Evolutionary conservation across 1,140 invertebrate genomes (phyloP).

Genomic region (Plodia interpunctella): DNA sequence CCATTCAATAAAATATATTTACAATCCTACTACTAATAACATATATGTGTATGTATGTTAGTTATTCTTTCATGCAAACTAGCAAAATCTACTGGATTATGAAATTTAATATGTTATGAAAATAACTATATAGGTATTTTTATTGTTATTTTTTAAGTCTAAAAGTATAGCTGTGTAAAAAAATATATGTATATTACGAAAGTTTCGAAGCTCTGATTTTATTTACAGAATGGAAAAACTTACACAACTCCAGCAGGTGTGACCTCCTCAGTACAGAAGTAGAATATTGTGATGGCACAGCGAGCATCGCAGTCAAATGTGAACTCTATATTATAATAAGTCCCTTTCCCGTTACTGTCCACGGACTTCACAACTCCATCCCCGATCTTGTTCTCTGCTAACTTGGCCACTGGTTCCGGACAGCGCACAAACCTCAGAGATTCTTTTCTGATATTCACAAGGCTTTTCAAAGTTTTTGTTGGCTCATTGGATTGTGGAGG

Average conservation of each 20-base stretch:
- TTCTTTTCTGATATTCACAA: slow-evolving; percentile 98
- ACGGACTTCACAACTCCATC: slow-evolving; percentile 50
- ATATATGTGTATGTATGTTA: too few species aligned
- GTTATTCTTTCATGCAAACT: too few species aligned
- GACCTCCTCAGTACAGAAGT: slow-evolving; percentile 96
- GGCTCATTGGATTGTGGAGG: slow-evolving; percentile 96
- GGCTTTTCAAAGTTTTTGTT: slow-evolving; percentile 95
- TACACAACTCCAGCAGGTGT: slow-evolving; percentile 86
- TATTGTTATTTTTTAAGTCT: too few species aligned
- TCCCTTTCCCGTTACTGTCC: slow-evolving; percentile 78
- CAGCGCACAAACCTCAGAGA: slow-evolving; percentile 92
- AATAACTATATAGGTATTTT: too few species aligned
- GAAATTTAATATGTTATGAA: too few species aligned
- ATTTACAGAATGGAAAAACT: slow-evolving; percentile 47
- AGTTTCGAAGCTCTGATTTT: too few species aligned
- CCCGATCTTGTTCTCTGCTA: slow-evolving; percentile 71
- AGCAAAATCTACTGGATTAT: too few species aligned
- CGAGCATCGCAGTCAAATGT: slow-evolving; percentile 96
- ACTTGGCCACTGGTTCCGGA: slow-evolving; percentile 70
- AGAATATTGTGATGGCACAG: slow-evolving; percentile 96
- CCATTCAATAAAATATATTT: too few species aligned
- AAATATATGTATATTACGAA: too few species aligned
- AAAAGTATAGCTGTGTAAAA: too few species aligned
- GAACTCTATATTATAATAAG: slow-evolving; percentile 96
- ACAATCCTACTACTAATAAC: too few species aligned